A percentile compares a stretch with the other conserved stretches of the same genome.
These are phyloP conservation scores for Calliopsis andreniformis DNA, from an alignment of 1,140 invertebrate genomes.

Conservation along the genomic window DNA sequence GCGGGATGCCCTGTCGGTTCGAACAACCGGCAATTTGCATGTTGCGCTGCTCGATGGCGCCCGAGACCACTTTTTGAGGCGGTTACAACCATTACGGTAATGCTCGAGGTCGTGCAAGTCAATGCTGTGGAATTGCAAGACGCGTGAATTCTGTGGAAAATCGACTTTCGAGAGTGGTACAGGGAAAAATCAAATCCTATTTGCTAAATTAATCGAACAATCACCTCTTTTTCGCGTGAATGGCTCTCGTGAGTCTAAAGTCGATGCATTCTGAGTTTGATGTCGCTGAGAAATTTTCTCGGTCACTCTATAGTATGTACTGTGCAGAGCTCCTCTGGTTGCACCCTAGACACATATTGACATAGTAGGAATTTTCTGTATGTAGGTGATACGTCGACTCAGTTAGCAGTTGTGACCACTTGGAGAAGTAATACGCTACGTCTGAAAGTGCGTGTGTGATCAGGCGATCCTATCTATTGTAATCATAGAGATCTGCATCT, in stretches of 20 bases:
- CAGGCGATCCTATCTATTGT: no score
- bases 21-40: conserved; percentile 65
- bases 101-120: conserved; percentile 66
- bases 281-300: no score
- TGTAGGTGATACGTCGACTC: no score
- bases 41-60: conserved; percentile 57
- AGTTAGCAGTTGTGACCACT: no score
- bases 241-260: background rate
- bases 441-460: no score
- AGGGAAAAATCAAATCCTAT: background rate
- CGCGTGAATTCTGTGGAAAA: conserved; percentile 24
- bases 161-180: background rate
- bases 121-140: conserved; percentile 55
- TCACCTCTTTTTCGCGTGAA: background rate
- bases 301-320: no score
- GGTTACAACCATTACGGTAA: conserved; percentile 62
- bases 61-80: conserved; percentile 64
- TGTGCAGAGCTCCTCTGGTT: no score
- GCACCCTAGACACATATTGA: no score
- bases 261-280: no score
- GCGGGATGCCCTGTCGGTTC: conserved; percentile 46
- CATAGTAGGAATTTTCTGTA: no score
- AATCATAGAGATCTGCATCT: no score
- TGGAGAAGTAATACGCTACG: no score
- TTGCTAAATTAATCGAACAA: background rate